These are phyloP conservation scores for Pterocles gutturalis DNA, from an alignment of 2,113 vertebrate species.

Conservation along the genomic window DNA sequence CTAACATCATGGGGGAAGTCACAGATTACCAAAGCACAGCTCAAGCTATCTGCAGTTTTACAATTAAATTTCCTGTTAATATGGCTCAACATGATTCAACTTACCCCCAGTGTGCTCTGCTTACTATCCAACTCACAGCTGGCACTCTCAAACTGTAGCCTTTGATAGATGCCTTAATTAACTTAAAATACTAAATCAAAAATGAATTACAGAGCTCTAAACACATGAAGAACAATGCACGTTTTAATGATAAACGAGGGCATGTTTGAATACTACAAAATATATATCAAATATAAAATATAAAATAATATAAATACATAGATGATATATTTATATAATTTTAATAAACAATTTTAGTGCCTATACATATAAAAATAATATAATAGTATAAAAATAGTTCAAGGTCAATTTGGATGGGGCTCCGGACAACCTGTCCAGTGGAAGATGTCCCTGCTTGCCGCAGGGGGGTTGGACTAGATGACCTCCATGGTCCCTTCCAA, in stretches of 20 bases:
- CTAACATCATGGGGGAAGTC: no score
- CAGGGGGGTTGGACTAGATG: no score
- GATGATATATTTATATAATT: no score
- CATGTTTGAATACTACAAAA: neutral
- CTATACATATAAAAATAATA: no score
- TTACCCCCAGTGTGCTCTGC: fast-evolving
- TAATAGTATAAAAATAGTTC: no score
- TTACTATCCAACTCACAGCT: fast-evolving
- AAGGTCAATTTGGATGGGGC: no score
- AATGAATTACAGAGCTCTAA: neutral
- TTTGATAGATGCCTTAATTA: neutral
- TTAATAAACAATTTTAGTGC: no score
- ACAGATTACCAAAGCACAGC: fast-evolving
- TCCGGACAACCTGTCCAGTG: no score
- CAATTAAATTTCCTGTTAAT: neutral
- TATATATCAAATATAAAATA: no score
- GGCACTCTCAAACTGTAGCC: neutral
- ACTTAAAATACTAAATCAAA: neutral
- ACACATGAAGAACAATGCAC: fast-evolving
- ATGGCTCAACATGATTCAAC: fast-evolving
- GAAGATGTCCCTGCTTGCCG: no score
- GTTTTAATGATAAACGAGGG: fast-evolving
- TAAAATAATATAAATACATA: no score
- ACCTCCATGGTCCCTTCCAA: no score
- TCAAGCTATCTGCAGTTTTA: neutral